phyloP scores from a whole-genome alignment of 1,140 invertebrate genomes.

The Theocolax elegans region DNA sequence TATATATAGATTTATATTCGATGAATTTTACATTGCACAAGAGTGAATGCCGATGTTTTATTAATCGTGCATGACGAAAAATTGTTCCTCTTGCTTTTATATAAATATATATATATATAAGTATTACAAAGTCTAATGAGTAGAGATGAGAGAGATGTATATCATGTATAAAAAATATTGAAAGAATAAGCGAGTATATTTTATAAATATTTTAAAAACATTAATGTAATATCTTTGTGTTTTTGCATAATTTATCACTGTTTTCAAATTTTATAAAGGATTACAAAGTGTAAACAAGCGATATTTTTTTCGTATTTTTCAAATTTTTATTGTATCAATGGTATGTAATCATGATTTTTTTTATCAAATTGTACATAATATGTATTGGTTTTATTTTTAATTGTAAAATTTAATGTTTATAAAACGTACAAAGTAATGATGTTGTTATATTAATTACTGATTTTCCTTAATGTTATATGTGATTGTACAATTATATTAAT shows the following conservation, averaged over 20 bases:
- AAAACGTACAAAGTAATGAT: constrained; percentile 32
- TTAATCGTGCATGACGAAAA: constrained; percentile 15
- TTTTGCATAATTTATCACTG: constrained; percentile 42
- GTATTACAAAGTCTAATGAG: constrained; percentile 25
- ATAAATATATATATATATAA: constrained; percentile 11
- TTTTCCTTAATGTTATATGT: no score
- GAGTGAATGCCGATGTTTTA: constrained; percentile 14
- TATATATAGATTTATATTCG: no score
- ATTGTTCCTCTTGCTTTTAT: constrained; percentile 22
- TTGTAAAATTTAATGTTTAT: constrained; percentile 41
- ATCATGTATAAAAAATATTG: constrained; percentile 14
- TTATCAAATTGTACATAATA: constrained; percentile 43
- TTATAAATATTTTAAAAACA: constrained; percentile 31
- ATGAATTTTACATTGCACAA: constrained; percentile 25
- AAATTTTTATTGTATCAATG: constrained; percentile 39
- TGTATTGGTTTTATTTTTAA: constrained; percentile 29
- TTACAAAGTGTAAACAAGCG: constrained; percentile 28
- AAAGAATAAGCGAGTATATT: constrained; percentile 28
- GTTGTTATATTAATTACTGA: constrained; percentile 31
- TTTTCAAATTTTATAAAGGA: constrained; percentile 36
- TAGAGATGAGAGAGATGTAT: no score
- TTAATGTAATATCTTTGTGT: constrained; percentile 25
- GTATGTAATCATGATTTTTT: constrained; percentile 31
- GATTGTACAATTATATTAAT: no score
- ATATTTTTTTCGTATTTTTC: constrained; percentile 35